A percentile compares a stretch with the other conserved stretches of the same genome.
phyloP scores from a whole-genome alignment of 2,888 invertebrate genomes.

The Lepidocyrtoides sp. region DNA sequence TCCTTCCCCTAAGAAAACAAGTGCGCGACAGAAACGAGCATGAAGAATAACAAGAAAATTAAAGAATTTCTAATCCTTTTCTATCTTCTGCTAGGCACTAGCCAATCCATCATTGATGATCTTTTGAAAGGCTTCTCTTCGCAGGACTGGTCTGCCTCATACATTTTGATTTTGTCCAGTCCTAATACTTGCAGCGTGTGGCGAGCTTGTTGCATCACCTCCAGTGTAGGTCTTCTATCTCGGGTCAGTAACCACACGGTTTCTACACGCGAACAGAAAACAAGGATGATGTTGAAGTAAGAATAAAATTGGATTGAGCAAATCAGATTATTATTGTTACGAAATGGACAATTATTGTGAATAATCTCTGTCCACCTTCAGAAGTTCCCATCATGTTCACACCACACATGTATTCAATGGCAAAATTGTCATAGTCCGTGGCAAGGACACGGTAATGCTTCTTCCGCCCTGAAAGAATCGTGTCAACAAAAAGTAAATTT shows the following conservation, averaged over 20 bases:
- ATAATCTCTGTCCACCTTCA: slow-evolving; percentile 78
- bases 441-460: slow-evolving; percentile 86
- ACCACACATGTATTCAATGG: slow-evolving; percentile 86
- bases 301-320: background rate
- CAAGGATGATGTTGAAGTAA: background rate
- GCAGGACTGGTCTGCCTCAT: slow-evolving; percentile 85
- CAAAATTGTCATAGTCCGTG: slow-evolving; percentile 86
- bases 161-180: slow-evolving; percentile 84
- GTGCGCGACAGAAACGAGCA: background rate
- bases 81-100: slow-evolving; percentile 74
- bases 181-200: slow-evolving; percentile 84
- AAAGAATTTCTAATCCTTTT: slow-evolving; percentile 45
- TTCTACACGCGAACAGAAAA: slow-evolving; percentile 85
- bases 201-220: slow-evolving; percentile 89
- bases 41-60: background rate
- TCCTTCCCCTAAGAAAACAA: background rate
- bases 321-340: slow-evolving; percentile 29
- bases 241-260: slow-evolving; percentile 90
- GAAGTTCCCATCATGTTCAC: slow-evolving; percentile 85
- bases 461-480: slow-evolving; percentile 84
- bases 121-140: slow-evolving; percentile 84
- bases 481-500: background rate
- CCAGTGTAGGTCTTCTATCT: slow-evolving; percentile 88
- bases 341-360: no score
- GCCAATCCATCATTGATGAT: slow-evolving; percentile 84